phyloP scores from a whole-genome alignment of 1,140 invertebrate species.

The Lethocerus indicus region DNA sequence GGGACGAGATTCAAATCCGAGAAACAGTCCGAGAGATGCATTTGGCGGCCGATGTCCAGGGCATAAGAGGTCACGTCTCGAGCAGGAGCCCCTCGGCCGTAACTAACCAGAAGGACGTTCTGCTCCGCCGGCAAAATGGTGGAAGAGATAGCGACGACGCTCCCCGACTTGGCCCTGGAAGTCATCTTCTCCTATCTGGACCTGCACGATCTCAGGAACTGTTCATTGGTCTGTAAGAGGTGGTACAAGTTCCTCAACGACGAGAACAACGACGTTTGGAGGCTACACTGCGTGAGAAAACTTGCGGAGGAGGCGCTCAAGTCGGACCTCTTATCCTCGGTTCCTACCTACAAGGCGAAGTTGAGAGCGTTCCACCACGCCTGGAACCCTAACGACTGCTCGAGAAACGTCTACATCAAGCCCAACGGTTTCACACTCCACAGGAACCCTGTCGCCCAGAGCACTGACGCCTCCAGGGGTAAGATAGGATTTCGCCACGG shows the following conservation, averaged over 20 bases:
- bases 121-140: constrained; percentile 21
- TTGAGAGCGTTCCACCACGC: constrained; percentile 86
- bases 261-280: constrained; percentile 92
- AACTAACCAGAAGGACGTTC: background rate
- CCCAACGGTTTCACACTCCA: constrained; percentile 94
- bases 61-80: too few species aligned
- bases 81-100: too few species aligned
- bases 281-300: constrained; percentile 72
- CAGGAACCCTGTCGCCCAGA: constrained; percentile 93
- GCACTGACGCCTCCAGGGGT: constrained; percentile 88
- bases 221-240: constrained; percentile 82
- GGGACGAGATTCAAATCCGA: too few species aligned
- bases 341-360: constrained; percentile 86
- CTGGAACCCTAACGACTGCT: constrained; percentile 96
- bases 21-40: too few species aligned
- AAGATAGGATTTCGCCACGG: constrained; percentile 90
- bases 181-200: constrained; percentile 86
- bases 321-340: constrained; percentile 77
- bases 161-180: constrained; percentile 73
- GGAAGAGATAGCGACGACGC: constrained; percentile 21
- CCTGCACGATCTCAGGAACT: constrained; percentile 69
- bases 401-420: constrained; percentile 92
- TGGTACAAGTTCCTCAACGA: constrained; percentile 85
- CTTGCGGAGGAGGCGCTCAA: constrained; percentile 81
- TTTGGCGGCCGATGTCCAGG: too few species aligned